Base-by-base conservation (phyloP, 2,888 invertebrate genomes). In the Caenorhabditis virilis region DNA sequence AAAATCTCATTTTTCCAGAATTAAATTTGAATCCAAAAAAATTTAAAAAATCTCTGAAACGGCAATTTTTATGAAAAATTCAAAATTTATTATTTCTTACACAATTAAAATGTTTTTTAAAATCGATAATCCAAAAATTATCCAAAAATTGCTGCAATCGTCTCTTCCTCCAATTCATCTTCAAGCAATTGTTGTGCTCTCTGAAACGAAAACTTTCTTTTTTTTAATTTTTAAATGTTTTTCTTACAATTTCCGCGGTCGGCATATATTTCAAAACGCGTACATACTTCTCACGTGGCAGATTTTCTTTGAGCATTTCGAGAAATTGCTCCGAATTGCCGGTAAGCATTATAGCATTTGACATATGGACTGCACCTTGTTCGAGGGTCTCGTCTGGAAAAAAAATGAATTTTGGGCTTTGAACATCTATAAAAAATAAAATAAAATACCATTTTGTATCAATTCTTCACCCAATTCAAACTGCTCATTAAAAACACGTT, bases 271-370 rank as follows among this genome's bases (percentile, higher is more conserved):
- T 63, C 20, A 54, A 49, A 38, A 63, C 45, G 22, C 22, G 13
- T 5, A 45, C 45, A 88, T 95, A 97, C 84, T 95, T 91, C 80
- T 91, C 91, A 18, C 93, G 91, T 57, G 97, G 94, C 85, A 98
- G 88, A 26, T 95, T 94, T 86, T 94, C 92, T 85, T 95, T 93
- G 51, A 98, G 88, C 62, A 92, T 90, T 83, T 90, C 89, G 50
- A 95, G 87, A 49, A 95, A 86, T 84, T 93, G 92, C 78, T 91
- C 89, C 0, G 93, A 92, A 84, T 97, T 94, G 13, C 94, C 95
- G 84, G 97, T 97, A 23, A 97, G 92, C 1, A 93, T 91, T n/a
- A 98, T 91, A 7, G 97, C 98, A 85, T 93, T 94, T 41, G 92
- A 91, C 74, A 98, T 88, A 86, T 97, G 97, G 84, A 95, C 94